Percentiles rank a stretch among this genome's conserved stretches.
Conservation (phyloP, 1,140 invertebrate species). For the Vanessa atalanta region DNA sequence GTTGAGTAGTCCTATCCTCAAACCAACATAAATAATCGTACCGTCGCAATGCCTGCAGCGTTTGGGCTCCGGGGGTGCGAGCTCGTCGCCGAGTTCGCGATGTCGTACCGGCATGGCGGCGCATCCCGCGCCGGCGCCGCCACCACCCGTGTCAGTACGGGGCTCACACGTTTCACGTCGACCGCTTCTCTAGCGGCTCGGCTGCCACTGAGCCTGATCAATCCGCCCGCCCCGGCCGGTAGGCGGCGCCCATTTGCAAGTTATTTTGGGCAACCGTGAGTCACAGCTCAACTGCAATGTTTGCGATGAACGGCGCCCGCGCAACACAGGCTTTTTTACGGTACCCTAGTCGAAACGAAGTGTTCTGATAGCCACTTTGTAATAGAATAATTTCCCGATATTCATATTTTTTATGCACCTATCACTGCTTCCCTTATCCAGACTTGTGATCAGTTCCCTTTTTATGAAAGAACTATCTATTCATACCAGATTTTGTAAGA, state of each 20-base stretch:
- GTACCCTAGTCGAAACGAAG: constrained; percentile 40
- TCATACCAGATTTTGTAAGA: too few relatives aligned
- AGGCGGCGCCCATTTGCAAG: constrained; percentile 71
- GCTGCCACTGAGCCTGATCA: constrained; percentile 72
- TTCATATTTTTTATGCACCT: too few relatives aligned
- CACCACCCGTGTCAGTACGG: constrained; percentile 63
- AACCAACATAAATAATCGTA: constrained; percentile 43
- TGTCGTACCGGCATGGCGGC: constrained; percentile 80
- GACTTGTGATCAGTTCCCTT: too few relatives aligned
- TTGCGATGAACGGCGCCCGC: constrained; percentile 65
- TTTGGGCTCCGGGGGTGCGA: constrained; percentile 78
- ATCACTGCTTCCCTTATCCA: too few relatives aligned
- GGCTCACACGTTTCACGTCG: constrained; percentile 53
- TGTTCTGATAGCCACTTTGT: background rate
- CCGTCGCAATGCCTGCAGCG: constrained; percentile 81
- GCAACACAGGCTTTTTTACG: constrained; percentile 63
- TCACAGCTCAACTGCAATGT: constrained; percentile 68
- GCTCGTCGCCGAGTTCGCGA: constrained; percentile 75
- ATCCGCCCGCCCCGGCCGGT: constrained; percentile 72
- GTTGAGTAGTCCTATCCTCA: constrained; percentile 6
- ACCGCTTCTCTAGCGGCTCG: constrained; percentile 69
- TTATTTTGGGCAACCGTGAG: constrained; percentile 76
- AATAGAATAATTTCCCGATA: too few relatives aligned
- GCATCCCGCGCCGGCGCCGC: constrained; percentile 77
- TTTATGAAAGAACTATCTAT: too few relatives aligned